Base-by-base conservation (phyloP, 2,113 vertebrate genomes). In the Microtus pennsylvanicus region DNA sequence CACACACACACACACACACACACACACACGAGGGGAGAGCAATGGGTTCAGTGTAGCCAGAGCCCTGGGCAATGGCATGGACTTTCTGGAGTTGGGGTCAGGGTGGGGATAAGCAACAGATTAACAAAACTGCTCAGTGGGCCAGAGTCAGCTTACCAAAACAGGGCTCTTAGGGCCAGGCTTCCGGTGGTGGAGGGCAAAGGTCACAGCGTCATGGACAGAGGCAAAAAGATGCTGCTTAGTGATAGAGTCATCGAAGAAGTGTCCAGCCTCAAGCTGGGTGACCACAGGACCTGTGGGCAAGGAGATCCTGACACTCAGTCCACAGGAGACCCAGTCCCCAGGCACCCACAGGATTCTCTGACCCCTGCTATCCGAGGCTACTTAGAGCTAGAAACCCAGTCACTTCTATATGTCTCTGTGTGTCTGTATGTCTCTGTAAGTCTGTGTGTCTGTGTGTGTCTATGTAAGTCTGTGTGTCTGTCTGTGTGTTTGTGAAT, bases 221-320 rank as follows among this genome's bases (percentile, higher is more conserved):
- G 99, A 98, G 86, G 98, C 98, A 94, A 99, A 99, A 92, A 99
- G 98, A 78, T 98, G 98, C 50, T 98, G 98, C 97, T 99, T 99
- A 67, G 99, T 99, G 97, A 99, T 98, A 72, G 98, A 97, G 0
- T 99, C 98, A 8, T 98, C 99, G 87, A 99, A 99, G 98, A 99
- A 99, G 65, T 98, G 98, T 65, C 99, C 99, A 0, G 91, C 96
- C 94, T 99, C 99, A 63, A 99, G 98, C 98, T 99, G 99, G 45
- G 98, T 45, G 7, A 99, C 95, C 74, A 99, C 98, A 0, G 98
- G 94, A 3, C 58, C 99, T 55, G 76, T 3, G 7, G 80, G 97
- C 55, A 97, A 95, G 30, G 0, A 26, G 30, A 0, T 47, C 58
- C 38, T 87, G 42, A 87, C 61, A 92, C 91, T 4, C 63, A 76